These are phyloP conservation scores for Brachyptera risi DNA, from an alignment of 2,888 invertebrate species.

Conservation along the genomic window DNA sequence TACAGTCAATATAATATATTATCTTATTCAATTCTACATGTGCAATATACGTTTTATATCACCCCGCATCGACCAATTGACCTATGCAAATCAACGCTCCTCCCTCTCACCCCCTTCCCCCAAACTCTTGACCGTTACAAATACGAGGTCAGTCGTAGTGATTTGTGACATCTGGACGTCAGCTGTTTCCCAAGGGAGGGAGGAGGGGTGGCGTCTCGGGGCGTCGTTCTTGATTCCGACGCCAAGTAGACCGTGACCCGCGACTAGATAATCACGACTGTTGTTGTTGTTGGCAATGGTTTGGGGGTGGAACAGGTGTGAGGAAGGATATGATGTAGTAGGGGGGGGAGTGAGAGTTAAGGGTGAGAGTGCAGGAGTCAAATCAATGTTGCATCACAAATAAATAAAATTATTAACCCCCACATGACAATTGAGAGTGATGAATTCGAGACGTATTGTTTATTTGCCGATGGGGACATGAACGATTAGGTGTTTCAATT, in stretches of 20 bases:
- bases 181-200: no score
- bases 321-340: not conserved
- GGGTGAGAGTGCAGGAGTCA: constrained; percentile 9
- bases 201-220: not conserved
- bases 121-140: constrained; percentile 15
- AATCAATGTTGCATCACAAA: constrained; percentile 6
- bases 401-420: not conserved
- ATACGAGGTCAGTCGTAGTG: constrained; percentile 16
- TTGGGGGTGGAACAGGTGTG: not conserved
- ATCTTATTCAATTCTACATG: no score
- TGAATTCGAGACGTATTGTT: no score
- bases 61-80: no score
- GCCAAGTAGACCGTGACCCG: constrained; percentile 1
- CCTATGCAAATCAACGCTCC: constrained; percentile 15
- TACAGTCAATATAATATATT: no score
- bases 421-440: no score
- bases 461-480: no score
- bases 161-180: constrained; percentile 17
- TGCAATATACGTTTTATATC: no score
- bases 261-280: constrained; percentile 4
- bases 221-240: not conserved
- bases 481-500: no score
- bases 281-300: not conserved
- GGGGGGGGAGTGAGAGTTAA: not conserved
- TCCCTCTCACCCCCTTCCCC: not conserved